A percentile compares a stretch with the other conserved stretches of the same genome.
Evolutionary conservation across 1,140 invertebrate genomes (phyloP).

Genomic region (Lutraria rhynchaena): DNA sequence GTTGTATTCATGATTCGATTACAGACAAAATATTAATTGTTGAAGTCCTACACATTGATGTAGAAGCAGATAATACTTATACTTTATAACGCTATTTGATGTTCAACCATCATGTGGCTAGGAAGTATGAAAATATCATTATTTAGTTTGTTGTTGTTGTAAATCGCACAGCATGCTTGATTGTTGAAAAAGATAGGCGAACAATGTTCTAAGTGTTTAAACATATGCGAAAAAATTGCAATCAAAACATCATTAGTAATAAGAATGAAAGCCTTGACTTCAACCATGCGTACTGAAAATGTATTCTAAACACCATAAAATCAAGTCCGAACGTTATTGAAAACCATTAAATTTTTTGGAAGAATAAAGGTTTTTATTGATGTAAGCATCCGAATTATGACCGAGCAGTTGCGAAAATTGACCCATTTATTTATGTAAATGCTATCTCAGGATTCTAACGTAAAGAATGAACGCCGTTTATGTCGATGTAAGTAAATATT

Average conservation of each 20-base stretch:
- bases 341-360: background rate
- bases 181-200: constrained; percentile 4
- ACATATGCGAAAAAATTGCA: constrained; percentile 11
- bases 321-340: background rate
- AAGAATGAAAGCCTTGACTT: background rate
- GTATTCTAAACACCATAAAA: background rate
- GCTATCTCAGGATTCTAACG: too few species aligned
- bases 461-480: too few species aligned
- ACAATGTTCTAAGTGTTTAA: constrained; percentile 25
- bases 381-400: background rate
- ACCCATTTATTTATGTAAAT: background rate
- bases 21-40: too few species aligned
- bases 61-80: background rate
- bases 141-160: background rate
- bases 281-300: background rate
- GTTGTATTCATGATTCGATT: too few species aligned
- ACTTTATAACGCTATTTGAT: background rate
- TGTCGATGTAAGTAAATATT: too few species aligned
- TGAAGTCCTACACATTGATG: background rate
- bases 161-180: background rate
- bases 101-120: background rate
- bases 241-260: constrained; percentile 7
- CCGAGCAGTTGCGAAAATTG: background rate
- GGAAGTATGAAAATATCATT: background rate
- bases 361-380: background rate